These are phyloP conservation scores for Gallirallus australis DNA, from an alignment of 2,797 vertebrate species.

Conservation along the genomic window DNA sequence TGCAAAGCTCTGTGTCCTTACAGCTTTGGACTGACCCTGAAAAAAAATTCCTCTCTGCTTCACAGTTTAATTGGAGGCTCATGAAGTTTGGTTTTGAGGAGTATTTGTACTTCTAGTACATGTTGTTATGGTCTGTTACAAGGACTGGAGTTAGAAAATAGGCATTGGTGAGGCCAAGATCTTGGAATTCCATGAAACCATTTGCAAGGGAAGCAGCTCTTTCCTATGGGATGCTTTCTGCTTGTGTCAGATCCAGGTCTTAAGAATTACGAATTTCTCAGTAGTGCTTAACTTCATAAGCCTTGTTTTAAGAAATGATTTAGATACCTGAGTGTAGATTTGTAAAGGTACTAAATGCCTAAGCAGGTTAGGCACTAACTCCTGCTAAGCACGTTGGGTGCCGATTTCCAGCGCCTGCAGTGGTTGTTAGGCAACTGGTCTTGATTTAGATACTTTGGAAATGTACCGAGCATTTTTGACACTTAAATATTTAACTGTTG, in stretches of 20 bases:
- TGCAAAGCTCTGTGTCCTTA: not conserved
- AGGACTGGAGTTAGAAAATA: not conserved
- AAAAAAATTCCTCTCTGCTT: not conserved
- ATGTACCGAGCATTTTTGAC: not conserved
- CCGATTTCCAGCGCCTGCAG: not conserved
- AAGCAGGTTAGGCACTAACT: not conserved
- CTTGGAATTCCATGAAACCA: not conserved
- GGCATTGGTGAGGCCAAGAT: not conserved
- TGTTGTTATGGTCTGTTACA: fast-evolving
- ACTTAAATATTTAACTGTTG: not conserved
- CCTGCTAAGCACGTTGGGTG: not conserved
- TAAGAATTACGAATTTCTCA: not conserved
- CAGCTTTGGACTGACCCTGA: not conserved
- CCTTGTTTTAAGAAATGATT: not conserved
- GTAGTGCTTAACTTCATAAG: not conserved
- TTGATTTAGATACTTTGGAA: conserved; percentile 19
- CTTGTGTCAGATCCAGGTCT: not conserved
- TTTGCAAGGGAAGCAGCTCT: not conserved
- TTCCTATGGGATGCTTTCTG: not conserved
- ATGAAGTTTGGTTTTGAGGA: not conserved
- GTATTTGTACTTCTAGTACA: not conserved
- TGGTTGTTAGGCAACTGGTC: conserved; percentile 38
- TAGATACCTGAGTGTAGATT: not conserved
- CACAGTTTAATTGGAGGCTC: not conserved
- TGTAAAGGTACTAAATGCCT: not conserved